Percentiles rank a stretch among this genome's conserved stretches.
These are phyloP conservation scores for Diceros bicornis DNA, from an alignment of 2,797 vertebrate species.

Conservation along the genomic window DNA sequence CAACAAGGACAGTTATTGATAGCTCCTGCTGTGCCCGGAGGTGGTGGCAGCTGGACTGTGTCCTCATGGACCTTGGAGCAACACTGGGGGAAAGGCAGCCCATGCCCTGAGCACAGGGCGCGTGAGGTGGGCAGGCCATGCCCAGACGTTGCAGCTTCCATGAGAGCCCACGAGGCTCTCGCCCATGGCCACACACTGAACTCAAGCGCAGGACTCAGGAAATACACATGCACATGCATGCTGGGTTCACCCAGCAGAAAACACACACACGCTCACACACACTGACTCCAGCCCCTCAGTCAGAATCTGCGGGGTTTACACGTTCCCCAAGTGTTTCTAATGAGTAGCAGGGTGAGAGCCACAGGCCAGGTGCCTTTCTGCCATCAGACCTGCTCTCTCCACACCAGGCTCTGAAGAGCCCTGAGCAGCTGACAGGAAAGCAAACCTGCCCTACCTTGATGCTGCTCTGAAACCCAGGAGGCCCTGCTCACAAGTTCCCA, in stretches of 20 bases:
- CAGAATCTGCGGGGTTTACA: neutral
- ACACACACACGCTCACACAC: neutral
- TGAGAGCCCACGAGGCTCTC: neutral
- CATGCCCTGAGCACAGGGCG: neutral
- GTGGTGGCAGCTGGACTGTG: fast-evolving
- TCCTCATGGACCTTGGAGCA: neutral
- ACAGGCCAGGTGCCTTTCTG: neutral
- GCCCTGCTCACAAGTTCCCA: neutral
- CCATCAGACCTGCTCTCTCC: neutral
- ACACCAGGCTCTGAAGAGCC: too few species aligned
- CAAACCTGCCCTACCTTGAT: fast-evolving
- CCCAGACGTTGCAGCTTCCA: neutral
- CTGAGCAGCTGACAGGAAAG: neutral
- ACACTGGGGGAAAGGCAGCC: neutral
- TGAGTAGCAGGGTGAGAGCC: neutral
- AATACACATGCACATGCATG: neutral
- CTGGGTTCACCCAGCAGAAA: neutral
- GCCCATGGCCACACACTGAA: fast-evolving
- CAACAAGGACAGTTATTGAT: neutral
- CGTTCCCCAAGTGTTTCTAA: neutral
- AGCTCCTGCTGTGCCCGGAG: neutral
- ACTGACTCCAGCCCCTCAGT: neutral
- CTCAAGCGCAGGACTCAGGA: neutral
- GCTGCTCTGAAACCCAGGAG: neutral
- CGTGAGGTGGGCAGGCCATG: neutral